These are phyloP conservation scores for Phalacrocorax carbo DNA, from an alignment of 2,113 vertebrate species.

Conservation along the genomic window DNA sequence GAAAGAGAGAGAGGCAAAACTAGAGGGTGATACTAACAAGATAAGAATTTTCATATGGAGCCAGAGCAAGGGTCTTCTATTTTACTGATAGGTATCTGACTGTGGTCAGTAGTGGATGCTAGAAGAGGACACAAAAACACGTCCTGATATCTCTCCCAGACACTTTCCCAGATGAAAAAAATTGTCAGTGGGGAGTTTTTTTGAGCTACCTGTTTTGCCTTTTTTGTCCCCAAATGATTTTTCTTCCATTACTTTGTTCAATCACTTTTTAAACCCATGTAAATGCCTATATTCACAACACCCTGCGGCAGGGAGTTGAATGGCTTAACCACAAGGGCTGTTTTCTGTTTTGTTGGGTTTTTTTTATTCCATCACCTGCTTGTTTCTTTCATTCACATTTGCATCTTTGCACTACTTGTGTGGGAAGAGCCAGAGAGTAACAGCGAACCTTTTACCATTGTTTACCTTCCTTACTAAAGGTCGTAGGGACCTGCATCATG, in stretches of 20 bases:
- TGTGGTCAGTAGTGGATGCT: neutral
- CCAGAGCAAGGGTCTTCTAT: neutral
- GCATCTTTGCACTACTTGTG: neutral
- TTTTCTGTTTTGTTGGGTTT: neutral
- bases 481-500: fast-evolving
- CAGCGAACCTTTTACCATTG: neutral
- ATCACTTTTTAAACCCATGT: neutral
- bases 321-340: neutral
- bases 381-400: neutral
- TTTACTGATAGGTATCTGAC: neutral
- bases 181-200: neutral
- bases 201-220: neutral
- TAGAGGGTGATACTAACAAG: neutral
- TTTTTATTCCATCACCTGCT: neutral
- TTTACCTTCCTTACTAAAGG: neutral
- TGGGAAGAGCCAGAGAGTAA: neutral
- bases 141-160: neutral
- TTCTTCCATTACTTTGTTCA: neutral
- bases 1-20: neutral
- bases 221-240: neutral
- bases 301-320: too few relatives aligned
- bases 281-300: neutral
- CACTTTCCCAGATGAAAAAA: neutral
- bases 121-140: neutral
- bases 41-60: neutral